These are phyloP conservation scores for Hiodon tergisus DNA, from an alignment of 2,113 vertebrate genomes.

Conservation along the genomic window DNA sequence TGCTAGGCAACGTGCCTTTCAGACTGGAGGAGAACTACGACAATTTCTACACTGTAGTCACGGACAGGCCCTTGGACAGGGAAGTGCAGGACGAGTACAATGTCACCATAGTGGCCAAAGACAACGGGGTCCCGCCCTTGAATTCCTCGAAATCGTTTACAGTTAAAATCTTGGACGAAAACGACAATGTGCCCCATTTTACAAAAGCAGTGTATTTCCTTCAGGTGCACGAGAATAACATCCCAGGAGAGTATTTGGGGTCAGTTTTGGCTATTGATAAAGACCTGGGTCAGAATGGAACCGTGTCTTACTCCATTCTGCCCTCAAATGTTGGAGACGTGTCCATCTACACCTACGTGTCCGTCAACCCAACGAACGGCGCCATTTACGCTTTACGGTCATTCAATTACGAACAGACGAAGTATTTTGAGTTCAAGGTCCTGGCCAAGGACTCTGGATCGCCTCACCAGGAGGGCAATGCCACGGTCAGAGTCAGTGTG, in stretches of 20 bases:
- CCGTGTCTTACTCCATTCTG: conserved; percentile 90
- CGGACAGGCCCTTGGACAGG: conserved; percentile 85
- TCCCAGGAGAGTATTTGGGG: conserved; percentile 92
- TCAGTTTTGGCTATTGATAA: conserved; percentile 92
- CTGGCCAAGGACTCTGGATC: conserved; percentile 91
- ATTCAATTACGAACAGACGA: conserved; percentile 97
- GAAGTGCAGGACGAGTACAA: conserved; percentile 93
- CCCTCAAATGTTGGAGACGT: conserved; percentile 91
- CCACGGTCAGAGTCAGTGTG: conserved; percentile 85
- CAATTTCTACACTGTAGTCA: conserved; percentile 95
- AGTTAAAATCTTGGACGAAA: conserved; percentile 90
- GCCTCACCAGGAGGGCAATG: conserved; percentile 90
- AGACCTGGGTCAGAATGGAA: conserved; percentile 92
- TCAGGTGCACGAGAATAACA: conserved; percentile 96
- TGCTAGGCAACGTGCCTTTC: conserved; percentile 86
- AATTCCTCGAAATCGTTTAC: conserved; percentile 95
- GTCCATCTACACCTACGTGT: conserved; percentile 95
- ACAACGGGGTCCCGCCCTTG: conserved; percentile 84
- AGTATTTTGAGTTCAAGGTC: conserved; percentile 95
- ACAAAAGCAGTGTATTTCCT: conserved; percentile 89
- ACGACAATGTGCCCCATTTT: conserved; percentile 92
- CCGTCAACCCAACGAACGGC: conserved; percentile 93
- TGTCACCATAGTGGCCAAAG: conserved; percentile 91
- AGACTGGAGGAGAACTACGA: conserved; percentile 95
- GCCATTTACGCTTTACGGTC: conserved; percentile 94